Evolutionary conservation across 2,797 vertebrate species (phyloP).

Genomic region (Triplophysa bombifrons): DNA sequence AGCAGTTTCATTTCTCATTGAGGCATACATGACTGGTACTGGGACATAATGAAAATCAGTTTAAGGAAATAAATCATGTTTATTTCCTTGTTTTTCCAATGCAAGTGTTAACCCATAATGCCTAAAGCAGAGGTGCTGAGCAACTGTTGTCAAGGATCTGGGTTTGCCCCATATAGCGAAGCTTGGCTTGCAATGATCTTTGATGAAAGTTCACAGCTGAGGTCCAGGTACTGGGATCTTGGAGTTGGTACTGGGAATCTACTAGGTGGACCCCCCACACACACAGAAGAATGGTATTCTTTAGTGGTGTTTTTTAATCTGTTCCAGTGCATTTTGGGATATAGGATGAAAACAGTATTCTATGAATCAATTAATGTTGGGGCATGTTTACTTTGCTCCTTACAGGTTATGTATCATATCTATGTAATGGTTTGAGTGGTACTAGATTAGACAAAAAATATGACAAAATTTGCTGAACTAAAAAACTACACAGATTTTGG

Average conservation of each 20-base stretch:
- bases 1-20: slow-evolving; percentile 18
- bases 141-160: slow-evolving; percentile 45
- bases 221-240: slow-evolving; percentile 30
- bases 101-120: slow-evolving; percentile 49
- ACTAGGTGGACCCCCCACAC: neutral
- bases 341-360: neutral
- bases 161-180: slow-evolving; percentile 28
- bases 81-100: slow-evolving; percentile 42
- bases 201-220: slow-evolving; percentile 45
- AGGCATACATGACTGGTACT: slow-evolving; percentile 19
- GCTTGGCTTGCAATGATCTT: slow-evolving; percentile 17
- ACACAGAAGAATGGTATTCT: slow-evolving; percentile 11
- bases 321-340: slow-evolving; percentile 14
- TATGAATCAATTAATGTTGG: neutral
- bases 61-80: slow-evolving; percentile 49
- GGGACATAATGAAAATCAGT: slow-evolving; percentile 37
- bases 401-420: too few relatives aligned
- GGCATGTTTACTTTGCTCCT: too few relatives aligned
- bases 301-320: neutral
- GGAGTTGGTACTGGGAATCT: slow-evolving; percentile 36
- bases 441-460: too few relatives aligned
- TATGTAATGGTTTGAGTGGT: too few relatives aligned
- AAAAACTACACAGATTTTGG: too few relatives aligned
- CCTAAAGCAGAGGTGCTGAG: slow-evolving; percentile 47
- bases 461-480: too few relatives aligned